These are phyloP conservation scores for Vollenhovia emeryi DNA, from an alignment of 1,140 invertebrate species.

Conservation along the genomic window DNA sequence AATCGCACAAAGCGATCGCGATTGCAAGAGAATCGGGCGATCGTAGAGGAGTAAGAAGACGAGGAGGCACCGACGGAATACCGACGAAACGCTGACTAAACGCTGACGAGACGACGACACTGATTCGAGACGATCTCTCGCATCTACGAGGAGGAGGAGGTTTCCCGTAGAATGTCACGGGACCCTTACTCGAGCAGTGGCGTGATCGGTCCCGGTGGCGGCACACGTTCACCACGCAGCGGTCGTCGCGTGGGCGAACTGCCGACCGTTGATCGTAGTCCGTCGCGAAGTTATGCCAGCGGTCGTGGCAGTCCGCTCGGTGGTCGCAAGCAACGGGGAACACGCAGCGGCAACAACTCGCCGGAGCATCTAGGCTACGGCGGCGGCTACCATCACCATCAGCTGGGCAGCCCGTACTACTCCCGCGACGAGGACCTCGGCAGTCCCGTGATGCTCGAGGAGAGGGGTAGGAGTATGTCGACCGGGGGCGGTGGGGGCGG, in stretches of 20 bases:
- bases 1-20: not conserved
- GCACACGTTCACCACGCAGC: conserved; percentile 88
- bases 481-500: conserved; percentile 87
- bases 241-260: conserved; percentile 89
- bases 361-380: conserved; percentile 86
- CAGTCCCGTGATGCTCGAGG: conserved; percentile 89
- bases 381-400: conserved; percentile 86
- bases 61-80: conserved; percentile 35
- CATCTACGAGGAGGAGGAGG: conserved; percentile 83
- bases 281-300: conserved; percentile 90
- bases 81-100: conserved; percentile 40
- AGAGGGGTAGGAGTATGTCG: conserved; percentile 87
- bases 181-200: conserved; percentile 89
- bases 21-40: not conserved
- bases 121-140: conserved; percentile 83
- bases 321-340: conserved; percentile 85
- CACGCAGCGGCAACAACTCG: conserved; percentile 87
- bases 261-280: conserved; percentile 94
- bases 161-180: conserved; percentile 88
- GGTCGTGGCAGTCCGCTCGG: conserved; percentile 87
- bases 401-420: conserved; percentile 89
- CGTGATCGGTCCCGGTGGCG: conserved; percentile 85
- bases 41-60: not conserved
- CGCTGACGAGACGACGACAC: conserved; percentile 68
- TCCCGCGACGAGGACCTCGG: conserved; percentile 90